Evolutionary conservation across 2,888 invertebrate species (phyloP), one percentile per base, ranked within the genome.

Genomic region (Ennomos erosarius): DNA sequence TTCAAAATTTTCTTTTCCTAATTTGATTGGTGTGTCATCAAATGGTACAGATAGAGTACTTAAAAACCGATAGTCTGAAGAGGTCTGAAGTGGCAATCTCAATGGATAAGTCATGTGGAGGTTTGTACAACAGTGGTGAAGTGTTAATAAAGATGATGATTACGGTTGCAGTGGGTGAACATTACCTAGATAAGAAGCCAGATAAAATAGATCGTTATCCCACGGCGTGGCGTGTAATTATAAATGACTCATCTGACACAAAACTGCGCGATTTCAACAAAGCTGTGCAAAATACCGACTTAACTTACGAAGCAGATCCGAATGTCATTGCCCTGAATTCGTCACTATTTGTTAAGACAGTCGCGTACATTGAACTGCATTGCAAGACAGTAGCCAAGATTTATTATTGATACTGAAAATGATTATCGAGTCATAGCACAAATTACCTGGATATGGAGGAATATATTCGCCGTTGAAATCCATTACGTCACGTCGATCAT

Each of bases 401-500:
- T 59, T 10, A 64, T 55, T 38, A 58, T 60, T 16, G 37, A 36
- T 47, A 57, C 44, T 36, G 59, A 61, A 51, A 55, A 42, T 64
- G 58, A 26, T 16, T 33, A 5, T 1, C 11, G 11, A 12, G 10
- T 26, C 34, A 47, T 51, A 55, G 69, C 59, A 69, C 64, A 74
- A 68, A 59, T 70, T 83, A 87, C 85, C 84, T 85, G 84, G 84
- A 69, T 79, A 82, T 57, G 81, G 79, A 71, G 81, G 84, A 66
- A 80, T 46, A 59, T 61, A 67, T 58, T 69, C 72, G 74, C 72
- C 78, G 79, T 76, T 76, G 75, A 77, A 82, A 87, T 90, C 84
- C 84, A 87, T 90, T 82, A 84, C 68, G 87, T 84, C 85, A 81
- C 79, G 72, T 73, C 67, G 78, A 79, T 81, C 79, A 78, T 83